Percentiles rank a stretch among this genome's conserved stretches.
phyloP scores from a whole-genome alignment of 2,113 vertebrate species.

The Paraplagusia blochii region DNA sequence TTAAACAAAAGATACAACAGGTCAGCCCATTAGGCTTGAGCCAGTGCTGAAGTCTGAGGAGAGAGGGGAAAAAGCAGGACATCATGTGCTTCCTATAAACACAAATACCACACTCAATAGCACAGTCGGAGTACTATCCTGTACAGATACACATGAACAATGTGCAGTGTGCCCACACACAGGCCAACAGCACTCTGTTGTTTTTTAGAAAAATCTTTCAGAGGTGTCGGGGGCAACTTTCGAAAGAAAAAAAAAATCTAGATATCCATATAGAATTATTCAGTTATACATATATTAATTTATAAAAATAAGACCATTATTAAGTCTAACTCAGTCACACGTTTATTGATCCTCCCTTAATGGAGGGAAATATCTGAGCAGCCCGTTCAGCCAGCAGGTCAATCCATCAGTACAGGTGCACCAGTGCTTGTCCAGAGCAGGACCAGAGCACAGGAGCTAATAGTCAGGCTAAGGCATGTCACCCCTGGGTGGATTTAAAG shows the following conservation, averaged over 20 bases:
- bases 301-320: conserved; percentile 82
- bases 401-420: conserved; percentile 58
- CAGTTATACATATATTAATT: conserved; percentile 77
- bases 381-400: conserved; percentile 51
- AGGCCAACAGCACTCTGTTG: conserved; percentile 57
- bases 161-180: conserved; percentile 43
- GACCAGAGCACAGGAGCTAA: conserved; percentile 29
- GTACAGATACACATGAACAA: conserved; percentile 82
- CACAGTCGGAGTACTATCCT: conserved; percentile 86
- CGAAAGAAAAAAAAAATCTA: conserved; percentile 42
- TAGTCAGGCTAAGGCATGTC: conserved; percentile 57
- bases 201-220: conserved; percentile 49
- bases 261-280: conserved; percentile 48
- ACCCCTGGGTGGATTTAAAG: conserved; percentile 40
- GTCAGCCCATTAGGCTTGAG: conserved; percentile 85
- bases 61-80: conserved; percentile 33
- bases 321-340: conserved; percentile 78
- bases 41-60: conserved; percentile 58
- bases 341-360: conserved; percentile 63
- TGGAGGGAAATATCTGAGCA: conserved; percentile 43
- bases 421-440: conserved; percentile 47
- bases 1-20: conserved; percentile 73
- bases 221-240: conserved; percentile 48
- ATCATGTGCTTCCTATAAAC: conserved; percentile 73
- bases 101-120: conserved; percentile 84